phyloP scores from a whole-genome alignment of 1,140 invertebrate species.

The Paralvinella palmiformis region DNA sequence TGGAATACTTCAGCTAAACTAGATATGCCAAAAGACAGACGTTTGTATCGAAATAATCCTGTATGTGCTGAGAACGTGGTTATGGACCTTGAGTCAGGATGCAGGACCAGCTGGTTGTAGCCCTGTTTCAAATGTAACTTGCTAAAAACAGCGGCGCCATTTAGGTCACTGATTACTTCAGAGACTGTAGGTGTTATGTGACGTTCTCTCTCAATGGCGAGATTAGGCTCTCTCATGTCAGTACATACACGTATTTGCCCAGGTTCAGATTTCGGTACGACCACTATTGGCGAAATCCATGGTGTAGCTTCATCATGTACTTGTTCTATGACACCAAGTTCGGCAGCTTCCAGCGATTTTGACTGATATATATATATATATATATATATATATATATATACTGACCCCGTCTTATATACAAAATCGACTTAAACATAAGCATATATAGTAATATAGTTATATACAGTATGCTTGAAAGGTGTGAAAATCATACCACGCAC shows the following conservation, averaged over 20 bases:
- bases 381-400: too few species aligned
- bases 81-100: slow-evolving; percentile 19
- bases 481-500: too few species aligned
- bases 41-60: slow-evolving; percentile 22
- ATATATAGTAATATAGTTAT: too few species aligned
- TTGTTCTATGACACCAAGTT: slow-evolving; percentile 33
- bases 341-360: too few species aligned
- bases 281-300: slow-evolving; percentile 33
- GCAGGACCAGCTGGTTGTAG: slow-evolving; percentile 24
- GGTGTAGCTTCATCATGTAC: slow-evolving; percentile 28
- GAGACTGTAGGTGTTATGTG: slow-evolving; percentile 22
- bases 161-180: slow-evolving; percentile 19
- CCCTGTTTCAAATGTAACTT: slow-evolving; percentile 23
- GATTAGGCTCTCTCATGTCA: slow-evolving; percentile 23
- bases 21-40: too few species aligned
- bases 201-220: slow-evolving; percentile 15
- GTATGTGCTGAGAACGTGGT: slow-evolving; percentile 25
- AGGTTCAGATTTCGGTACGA: slow-evolving; percentile 18
- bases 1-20: too few species aligned
- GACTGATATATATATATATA: too few species aligned
- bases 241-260: slow-evolving; percentile 24
- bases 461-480: too few species aligned
- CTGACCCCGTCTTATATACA: too few species aligned
- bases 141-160: slow-evolving; percentile 21
- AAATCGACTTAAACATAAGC: too few species aligned